These are phyloP conservation scores for Cebuella pygmaea DNA, from an alignment of 2,797 vertebrate genomes.

Conservation along the genomic window DNA sequence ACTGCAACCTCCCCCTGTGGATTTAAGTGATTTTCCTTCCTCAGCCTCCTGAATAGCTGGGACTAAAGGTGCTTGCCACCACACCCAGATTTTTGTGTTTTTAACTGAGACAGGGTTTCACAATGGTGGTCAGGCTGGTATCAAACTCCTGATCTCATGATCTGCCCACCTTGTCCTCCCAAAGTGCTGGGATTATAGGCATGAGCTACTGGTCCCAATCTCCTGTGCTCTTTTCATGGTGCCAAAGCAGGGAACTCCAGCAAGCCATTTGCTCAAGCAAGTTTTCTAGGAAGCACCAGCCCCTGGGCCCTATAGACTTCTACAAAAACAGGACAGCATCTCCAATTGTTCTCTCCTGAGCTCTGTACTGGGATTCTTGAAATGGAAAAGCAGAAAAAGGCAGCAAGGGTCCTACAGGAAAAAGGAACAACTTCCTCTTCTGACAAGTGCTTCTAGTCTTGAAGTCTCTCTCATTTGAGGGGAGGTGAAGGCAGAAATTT, in stretches of 20 bases:
- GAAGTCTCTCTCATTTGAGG: background rate
- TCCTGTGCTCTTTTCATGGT: background rate
- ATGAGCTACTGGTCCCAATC: no score
- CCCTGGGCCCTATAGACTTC: rapidly evolving
- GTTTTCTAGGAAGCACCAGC: background rate
- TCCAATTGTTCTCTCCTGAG: background rate
- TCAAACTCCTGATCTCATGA: no score
- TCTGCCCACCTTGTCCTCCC: no score
- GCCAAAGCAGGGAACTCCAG: background rate
- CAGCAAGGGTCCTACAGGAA: rapidly evolving
- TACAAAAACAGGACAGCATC: background rate
- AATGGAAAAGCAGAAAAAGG: background rate
- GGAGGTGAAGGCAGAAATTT: no score
- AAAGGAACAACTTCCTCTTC: rapidly evolving
- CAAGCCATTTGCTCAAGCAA: background rate
- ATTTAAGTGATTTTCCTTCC: no score
- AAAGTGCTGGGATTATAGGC: no score
- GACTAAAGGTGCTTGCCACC: no score
- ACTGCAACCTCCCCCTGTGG: no score
- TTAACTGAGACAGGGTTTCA: no score
- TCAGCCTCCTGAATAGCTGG: no score
- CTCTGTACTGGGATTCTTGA: background rate
- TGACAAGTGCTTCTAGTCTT: background rate
- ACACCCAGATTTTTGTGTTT: no score
- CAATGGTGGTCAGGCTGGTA: no score